Conservation (phyloP, 2,888 invertebrate genomes). For the Apodemia zela region DNA sequence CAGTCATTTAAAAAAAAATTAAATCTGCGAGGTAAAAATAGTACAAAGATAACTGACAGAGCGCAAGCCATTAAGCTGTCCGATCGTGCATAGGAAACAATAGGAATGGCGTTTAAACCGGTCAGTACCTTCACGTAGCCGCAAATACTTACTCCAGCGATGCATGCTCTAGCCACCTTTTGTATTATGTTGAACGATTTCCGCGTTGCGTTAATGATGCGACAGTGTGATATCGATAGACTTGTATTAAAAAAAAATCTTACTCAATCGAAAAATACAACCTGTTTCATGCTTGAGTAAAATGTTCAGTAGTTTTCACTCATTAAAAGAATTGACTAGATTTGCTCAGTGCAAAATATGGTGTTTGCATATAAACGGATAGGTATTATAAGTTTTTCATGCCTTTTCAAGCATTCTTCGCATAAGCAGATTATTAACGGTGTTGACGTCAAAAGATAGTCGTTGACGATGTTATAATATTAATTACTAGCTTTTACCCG, state of each 20-base stretch:
- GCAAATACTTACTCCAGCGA: constrained; percentile 2
- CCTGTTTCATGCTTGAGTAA: no score
- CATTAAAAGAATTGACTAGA: no score
- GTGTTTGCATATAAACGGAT: no score
- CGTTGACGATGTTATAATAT: no score
- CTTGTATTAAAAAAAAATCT: background rate
- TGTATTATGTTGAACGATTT: constrained; percentile 2
- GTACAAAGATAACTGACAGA: background rate
- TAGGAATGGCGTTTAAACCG: background rate
- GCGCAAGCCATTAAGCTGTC: constrained; percentile 7
- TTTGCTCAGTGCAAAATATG: no score
- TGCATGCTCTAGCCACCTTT: constrained; percentile 1
- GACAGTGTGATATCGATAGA: background rate
- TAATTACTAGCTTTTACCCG: no score
- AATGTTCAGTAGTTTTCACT: no score
- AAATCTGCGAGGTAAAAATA: background rate
- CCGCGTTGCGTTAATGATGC: background rate
- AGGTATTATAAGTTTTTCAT: no score
- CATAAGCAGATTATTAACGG: no score
- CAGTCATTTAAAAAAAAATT: background rate
- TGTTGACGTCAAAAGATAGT: no score
- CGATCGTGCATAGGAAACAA: constrained; percentile 1
- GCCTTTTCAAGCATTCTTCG: no score
- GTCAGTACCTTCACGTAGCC: background rate
- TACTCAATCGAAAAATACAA: no score